Percentiles rank a stretch among this genome's conserved stretches.
These are phyloP conservation scores for Catagonus wagneri DNA, from an alignment of 2,113 vertebrate species.

Conservation along the genomic window DNA sequence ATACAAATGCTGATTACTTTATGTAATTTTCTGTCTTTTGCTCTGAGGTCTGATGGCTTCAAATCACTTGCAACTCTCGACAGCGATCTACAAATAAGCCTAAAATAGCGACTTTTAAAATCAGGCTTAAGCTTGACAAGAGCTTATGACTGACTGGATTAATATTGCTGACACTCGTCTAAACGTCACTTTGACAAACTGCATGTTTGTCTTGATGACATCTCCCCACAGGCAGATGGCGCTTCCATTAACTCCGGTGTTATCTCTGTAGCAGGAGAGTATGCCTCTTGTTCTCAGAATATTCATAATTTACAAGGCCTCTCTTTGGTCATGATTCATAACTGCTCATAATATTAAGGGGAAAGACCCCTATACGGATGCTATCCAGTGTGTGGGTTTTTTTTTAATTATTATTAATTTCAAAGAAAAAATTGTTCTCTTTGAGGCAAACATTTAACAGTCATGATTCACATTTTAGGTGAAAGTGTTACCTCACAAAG, in stretches of 20 bases:
- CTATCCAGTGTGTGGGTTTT: neutral
- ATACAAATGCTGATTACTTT: conserved; percentile 22
- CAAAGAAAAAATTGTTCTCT: conserved; percentile 69
- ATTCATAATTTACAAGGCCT: conserved; percentile 78
- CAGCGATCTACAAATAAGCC: conserved; percentile 46
- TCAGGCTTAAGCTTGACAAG: conserved; percentile 65
- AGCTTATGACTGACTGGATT: conserved; percentile 79
- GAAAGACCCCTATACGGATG: conserved; percentile 62
- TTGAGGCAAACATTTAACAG: conserved; percentile 50
- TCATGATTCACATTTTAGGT: conserved; percentile 11
- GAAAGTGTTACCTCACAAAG: conserved; percentile 51
- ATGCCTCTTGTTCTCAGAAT: conserved; percentile 75
- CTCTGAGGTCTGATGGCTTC: conserved; percentile 17
- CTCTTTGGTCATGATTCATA: conserved; percentile 73
- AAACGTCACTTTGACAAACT: conserved; percentile 77
- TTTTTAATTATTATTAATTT: conserved; percentile 53
- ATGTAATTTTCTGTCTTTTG: conserved; percentile 44
- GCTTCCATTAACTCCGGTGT: conserved; percentile 65
- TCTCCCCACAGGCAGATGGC: conserved; percentile 73
- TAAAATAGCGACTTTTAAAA: conserved; percentile 68
- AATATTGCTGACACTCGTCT: conserved; percentile 63
- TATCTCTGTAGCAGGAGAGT: conserved; percentile 66
- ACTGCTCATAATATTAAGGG: conserved; percentile 68
- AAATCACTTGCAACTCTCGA: conserved; percentile 38
- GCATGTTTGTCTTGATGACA: conserved; percentile 76